Base-by-base conservation (phyloP, 2,797 vertebrate species). In the Channa striata region DNA sequence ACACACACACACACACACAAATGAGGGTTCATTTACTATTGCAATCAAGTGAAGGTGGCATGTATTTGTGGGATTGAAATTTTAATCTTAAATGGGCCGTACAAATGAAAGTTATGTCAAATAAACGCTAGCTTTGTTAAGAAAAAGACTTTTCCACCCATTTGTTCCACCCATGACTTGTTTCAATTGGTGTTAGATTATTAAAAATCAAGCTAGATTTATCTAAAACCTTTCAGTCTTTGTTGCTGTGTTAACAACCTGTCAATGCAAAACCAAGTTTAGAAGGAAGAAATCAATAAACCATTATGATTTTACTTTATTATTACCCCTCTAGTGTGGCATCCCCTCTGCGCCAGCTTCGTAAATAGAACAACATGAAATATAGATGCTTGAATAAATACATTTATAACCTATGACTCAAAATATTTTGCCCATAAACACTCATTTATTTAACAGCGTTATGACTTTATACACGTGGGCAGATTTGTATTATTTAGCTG, bases 371-470 rank as follows among this genome's bases (percentile, higher is more conserved):
- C 46, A 52, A 11, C 43, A 73, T 68, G 8, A 73, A 68, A 63
- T 68, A 73, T 40, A 68, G 14, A 78, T 73, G 33, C 11, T 19
- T 47, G 11, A 59, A 68, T 77, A 69, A 63, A 52, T 76, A 39
- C 11, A 73, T 60, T 42, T 20, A 37, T 70, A n/a, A 60, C 4
- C 16, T 23, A 10, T 51, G 51, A 50, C 40, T 59, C 8, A 33
- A 49, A 59, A 58, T 43, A 42, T 59, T 71, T 59, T 37, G 13
- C 49, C 48, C 50, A 60, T 50, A 34, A 37, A 21, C 3, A 53
- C 49, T 49, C 0, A 14, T 56, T 19, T 13, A 59, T 66, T 2
- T 25, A 19, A 42, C 11, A 5, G 9, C 2, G 25, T 66, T 34
- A 7, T 25, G 11, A 17, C 10, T 10, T 50, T 30, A 20, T 43